Evolutionary conservation across 1,140 invertebrate species (phyloP).

Genomic region (Eupeodes corollae): DNA sequence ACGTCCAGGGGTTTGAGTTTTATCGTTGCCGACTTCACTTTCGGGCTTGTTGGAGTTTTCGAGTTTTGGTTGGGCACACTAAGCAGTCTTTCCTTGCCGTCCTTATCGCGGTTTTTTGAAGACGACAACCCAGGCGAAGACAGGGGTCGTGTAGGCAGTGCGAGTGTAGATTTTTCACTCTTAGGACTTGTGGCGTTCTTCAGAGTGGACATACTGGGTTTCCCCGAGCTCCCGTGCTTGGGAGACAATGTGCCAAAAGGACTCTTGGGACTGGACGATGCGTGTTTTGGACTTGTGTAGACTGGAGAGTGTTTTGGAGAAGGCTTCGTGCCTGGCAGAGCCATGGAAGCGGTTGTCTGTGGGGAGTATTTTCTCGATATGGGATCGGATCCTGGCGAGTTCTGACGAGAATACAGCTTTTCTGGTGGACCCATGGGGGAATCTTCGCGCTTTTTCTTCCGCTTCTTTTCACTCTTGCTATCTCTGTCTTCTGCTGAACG

Average conservation of each 20-base stretch:
- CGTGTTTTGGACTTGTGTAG: conserved; percentile 64
- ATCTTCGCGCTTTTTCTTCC: conserved; percentile 62
- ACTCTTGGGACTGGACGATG: conserved; percentile 50
- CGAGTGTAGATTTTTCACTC: conserved; percentile 24
- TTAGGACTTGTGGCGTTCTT: conserved; percentile 56
- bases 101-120: conserved; percentile 46
- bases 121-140: conserved; percentile 42
- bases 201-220: conserved; percentile 78
- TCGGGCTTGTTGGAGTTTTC: not conserved
- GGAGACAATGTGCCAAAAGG: conserved; percentile 52
- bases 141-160: conserved; percentile 34
- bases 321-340: conserved; percentile 27
- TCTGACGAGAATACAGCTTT: conserved; percentile 45
- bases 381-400: conserved; percentile 22
- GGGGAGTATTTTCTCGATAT: conserved; percentile 28
- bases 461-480: conserved; percentile 53
- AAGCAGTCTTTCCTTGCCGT: conserved; percentile 45
- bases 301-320: conserved; percentile 65
- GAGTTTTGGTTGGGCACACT: not conserved
- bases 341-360: conserved; percentile 52
- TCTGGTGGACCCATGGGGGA: conserved; percentile 74
- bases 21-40: not conserved
- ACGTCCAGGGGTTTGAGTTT: not conserved
- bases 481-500: conserved; percentile 25
- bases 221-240: conserved; percentile 63